A percentile compares a stretch with the other conserved stretches of the same genome.
Conservation (phyloP, 2,113 vertebrate species). For the Stomatorhinus ivindoensis region DNA sequence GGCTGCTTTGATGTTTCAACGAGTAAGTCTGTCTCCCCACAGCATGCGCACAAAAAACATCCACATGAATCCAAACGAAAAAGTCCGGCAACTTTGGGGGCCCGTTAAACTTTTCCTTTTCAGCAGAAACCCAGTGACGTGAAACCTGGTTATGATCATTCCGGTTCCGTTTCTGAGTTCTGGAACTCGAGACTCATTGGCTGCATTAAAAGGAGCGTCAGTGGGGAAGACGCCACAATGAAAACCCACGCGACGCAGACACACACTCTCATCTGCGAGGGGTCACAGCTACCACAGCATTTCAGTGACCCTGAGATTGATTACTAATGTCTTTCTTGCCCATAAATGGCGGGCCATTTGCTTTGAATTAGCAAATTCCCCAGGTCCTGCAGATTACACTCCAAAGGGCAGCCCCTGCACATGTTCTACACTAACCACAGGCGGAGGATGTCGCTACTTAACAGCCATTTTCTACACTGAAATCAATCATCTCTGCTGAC, state of each 20-base stretch:
- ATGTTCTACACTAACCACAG: slow-evolving; percentile 67
- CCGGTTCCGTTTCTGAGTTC: neutral
- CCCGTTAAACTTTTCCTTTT: neutral
- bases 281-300: slow-evolving; percentile 52
- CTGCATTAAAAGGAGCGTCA: neutral
- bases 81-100: neutral
- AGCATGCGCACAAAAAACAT: slow-evolving; percentile 6
- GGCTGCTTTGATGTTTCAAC: slow-evolving; percentile 82
- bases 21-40: slow-evolving; percentile 55
- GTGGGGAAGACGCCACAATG: neutral
- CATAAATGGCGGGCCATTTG: slow-evolving; percentile 65
- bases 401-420: slow-evolving; percentile 60
- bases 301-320: slow-evolving; percentile 61
- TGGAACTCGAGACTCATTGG: neutral
- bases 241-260: neutral
- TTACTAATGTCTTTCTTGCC: slow-evolving; percentile 54
- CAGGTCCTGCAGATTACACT: slow-evolving; percentile 67
- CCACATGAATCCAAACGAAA: neutral
- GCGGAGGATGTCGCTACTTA: slow-evolving; percentile 77
- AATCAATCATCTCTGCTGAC: slow-evolving; percentile 74
- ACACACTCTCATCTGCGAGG: slow-evolving; percentile 32
- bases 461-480: slow-evolving; percentile 74
- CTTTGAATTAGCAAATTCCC: slow-evolving; percentile 69
- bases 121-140: neutral
- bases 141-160: neutral